Evolutionary conservation across 2,888 invertebrate genomes (phyloP), one percentile per base, ranked within the genome.

Genomic region (Dynastes maya): DNA sequence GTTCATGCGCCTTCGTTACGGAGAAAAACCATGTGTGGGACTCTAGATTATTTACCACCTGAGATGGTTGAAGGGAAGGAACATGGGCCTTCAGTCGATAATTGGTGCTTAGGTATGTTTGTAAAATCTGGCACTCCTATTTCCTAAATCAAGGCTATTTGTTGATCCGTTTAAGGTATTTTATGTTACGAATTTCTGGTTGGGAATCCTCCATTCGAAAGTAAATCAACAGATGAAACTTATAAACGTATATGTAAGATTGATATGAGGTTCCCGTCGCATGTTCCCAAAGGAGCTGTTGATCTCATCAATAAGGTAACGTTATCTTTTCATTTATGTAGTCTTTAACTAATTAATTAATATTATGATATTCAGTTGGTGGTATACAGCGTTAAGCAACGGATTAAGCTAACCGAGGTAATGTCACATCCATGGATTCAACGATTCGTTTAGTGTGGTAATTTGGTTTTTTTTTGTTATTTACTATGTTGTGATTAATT

Each of bases 161-260:
- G 16, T 16, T 16, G 16, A 16, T 16, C 16, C 16, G 16, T 16
- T 16, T 16, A 37, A 84, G 86, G 87, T 3, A 93, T 96, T 70
- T 89, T 96, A 3, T 94, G 97, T 81, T 99, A 96, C 84, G 99
- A 99, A 88, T 97, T 99, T 87, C 90, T 99, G 1, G 95, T 95
- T 0, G 99, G 99, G 0, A 92, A 91, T 79, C 98, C 99, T 0
- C 99, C 99, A 0, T 99, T 99, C 89, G 97, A 98, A 86, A 94
- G 95, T 40, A 90, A 91, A 68, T 91, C 91, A 0, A 91, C 92
- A 77, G 92, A 93, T 78, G 91, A 91, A 83, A 96, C 96, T 0
- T 96, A 96, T 84, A 90, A 90, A 6, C 93, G 92, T 84, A 96
- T 96, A 81, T 89, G 91, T 40, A 87, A 91, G 0, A 88, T 95